phyloP scores from a whole-genome alignment of 2,888 invertebrate genomes.

The Athripsodes cinereus region DNA sequence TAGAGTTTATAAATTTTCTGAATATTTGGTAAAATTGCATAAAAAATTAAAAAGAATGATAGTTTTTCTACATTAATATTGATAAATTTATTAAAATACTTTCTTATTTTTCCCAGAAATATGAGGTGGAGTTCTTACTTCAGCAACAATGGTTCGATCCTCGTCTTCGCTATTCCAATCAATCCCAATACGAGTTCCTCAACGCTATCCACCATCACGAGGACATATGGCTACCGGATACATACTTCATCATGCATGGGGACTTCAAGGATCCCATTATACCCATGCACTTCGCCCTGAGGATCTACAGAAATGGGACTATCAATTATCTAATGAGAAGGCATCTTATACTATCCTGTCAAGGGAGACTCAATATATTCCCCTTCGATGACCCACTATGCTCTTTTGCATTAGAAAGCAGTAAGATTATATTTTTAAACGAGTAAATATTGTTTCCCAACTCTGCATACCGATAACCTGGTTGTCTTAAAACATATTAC shows the following conservation, averaged over 20 bases:
- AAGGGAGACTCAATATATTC: slow-evolving; percentile 90
- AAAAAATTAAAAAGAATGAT: too few species aligned
- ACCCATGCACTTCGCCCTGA: slow-evolving; percentile 87
- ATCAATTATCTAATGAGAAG: slow-evolving; percentile 91
- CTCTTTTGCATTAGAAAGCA: slow-evolving; percentile 94
- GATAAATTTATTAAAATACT: too few species aligned
- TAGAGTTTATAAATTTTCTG: too few species aligned
- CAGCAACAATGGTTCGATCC: slow-evolving; percentile 94
- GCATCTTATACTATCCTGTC: slow-evolving; percentile 88
- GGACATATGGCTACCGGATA: slow-evolving; percentile 90
- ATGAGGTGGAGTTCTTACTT: slow-evolving; percentile 90
- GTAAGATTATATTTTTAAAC: too few species aligned
- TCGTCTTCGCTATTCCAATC: slow-evolving; percentile 80
- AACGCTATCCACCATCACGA: slow-evolving; percentile 92
- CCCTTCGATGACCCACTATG: slow-evolving; percentile 94
- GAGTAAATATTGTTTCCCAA: too few species aligned
- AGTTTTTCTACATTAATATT: too few species aligned
- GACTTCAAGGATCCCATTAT: slow-evolving; percentile 92
- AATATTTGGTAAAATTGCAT: too few species aligned
- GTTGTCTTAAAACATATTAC: too few species aligned
- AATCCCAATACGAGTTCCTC: slow-evolving; percentile 79
- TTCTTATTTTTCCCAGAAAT: slow-evolving; percentile 62
- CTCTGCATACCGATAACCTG: too few species aligned
- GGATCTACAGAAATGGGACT: slow-evolving; percentile 89
- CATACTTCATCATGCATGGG: slow-evolving; percentile 94